phyloP scores from a whole-genome alignment of 1,140 invertebrate species.

The Drosophila mauritiana region DNA sequence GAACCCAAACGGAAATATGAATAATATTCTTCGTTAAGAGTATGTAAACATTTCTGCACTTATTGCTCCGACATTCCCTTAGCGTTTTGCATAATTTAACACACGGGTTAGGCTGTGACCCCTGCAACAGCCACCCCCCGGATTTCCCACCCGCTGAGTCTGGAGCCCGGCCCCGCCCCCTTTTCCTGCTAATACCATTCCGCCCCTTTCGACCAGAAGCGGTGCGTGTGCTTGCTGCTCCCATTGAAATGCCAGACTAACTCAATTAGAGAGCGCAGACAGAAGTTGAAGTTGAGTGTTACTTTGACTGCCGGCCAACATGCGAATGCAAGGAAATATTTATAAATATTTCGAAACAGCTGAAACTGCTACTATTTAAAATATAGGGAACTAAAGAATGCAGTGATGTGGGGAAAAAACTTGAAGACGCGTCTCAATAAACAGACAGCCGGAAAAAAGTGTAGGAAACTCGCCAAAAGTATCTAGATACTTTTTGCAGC shows the following conservation, averaged over 20 bases:
- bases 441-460: slow-evolving; percentile 19
- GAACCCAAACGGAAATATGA: not conserved
- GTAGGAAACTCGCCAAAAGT: slow-evolving; percentile 21
- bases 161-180: slow-evolving; percentile 13
- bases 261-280: slow-evolving; percentile 57
- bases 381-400: slow-evolving; percentile 32
- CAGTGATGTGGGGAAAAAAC: not conserved
- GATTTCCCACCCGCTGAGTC: slow-evolving; percentile 14
- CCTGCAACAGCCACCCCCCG: not conserved
- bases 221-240: slow-evolving; percentile 42
- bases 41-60: slow-evolving; percentile 33
- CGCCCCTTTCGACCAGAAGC: slow-evolving; percentile 30
- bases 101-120: slow-evolving; percentile 33
- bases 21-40: not conserved
- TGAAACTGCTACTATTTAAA: slow-evolving; percentile 31
- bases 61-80: slow-evolving; percentile 23
- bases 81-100: slow-evolving; percentile 52
- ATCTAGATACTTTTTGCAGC: slow-evolving; percentile 37
- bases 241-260: slow-evolving; percentile 55
- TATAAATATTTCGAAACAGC: slow-evolving; percentile 34
- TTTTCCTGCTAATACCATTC: slow-evolving; percentile 36
- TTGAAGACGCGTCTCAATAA: slow-evolving; percentile 17
- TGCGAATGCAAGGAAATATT: slow-evolving; percentile 44
- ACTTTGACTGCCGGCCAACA: slow-evolving; percentile 54
- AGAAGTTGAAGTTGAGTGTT: slow-evolving; percentile 53